Percentiles rank a stretch among this genome's conserved stretches.
These are phyloP conservation scores for Torymus tubicola DNA, from an alignment of 2,888 invertebrate species.

Conservation along the genomic window DNA sequence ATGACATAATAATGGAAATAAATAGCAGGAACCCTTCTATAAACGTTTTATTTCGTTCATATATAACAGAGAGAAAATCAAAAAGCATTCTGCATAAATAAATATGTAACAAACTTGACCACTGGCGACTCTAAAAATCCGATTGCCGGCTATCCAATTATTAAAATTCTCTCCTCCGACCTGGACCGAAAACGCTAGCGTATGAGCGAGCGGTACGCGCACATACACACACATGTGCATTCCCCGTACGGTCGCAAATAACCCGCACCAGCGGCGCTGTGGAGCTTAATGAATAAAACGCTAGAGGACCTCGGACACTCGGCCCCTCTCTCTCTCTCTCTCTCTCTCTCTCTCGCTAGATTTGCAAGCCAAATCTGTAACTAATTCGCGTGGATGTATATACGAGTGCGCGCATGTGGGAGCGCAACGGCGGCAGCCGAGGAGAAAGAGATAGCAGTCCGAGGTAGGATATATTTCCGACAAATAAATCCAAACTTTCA, in stretches of 20 bases:
- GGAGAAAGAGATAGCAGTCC: slow-evolving; percentile 5
- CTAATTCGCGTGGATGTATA: slow-evolving; percentile 40
- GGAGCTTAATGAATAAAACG: slow-evolving; percentile 38
- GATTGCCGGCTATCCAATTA: slow-evolving; percentile 9
- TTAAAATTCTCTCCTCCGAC: background rate
- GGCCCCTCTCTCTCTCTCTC: background rate
- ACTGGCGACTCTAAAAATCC: background rate
- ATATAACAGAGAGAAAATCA: too few species aligned
- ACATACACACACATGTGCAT: too few species aligned
- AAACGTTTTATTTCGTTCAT: too few species aligned
- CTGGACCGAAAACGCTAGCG: background rate
- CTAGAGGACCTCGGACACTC: background rate
- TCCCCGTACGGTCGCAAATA: too few species aligned
- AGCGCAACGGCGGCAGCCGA: slow-evolving; percentile 6
- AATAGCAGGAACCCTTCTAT: too few species aligned
- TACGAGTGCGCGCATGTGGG: slow-evolving; percentile 36
- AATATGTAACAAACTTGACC: background rate
- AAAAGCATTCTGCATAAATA: too few species aligned
- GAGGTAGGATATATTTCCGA: slow-evolving; percentile 60
- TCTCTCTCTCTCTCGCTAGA: background rate
- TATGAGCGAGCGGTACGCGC: background rate
- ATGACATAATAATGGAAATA: too few species aligned
- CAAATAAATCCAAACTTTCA: slow-evolving; percentile 70
- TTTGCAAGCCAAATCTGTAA: slow-evolving; percentile 47
- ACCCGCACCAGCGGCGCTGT: background rate